Percentiles rank a stretch among this genome's conserved stretches.
These are phyloP conservation scores for Keiferia lycopersicella DNA, from an alignment of 2,888 invertebrate genomes.

Conservation along the genomic window DNA sequence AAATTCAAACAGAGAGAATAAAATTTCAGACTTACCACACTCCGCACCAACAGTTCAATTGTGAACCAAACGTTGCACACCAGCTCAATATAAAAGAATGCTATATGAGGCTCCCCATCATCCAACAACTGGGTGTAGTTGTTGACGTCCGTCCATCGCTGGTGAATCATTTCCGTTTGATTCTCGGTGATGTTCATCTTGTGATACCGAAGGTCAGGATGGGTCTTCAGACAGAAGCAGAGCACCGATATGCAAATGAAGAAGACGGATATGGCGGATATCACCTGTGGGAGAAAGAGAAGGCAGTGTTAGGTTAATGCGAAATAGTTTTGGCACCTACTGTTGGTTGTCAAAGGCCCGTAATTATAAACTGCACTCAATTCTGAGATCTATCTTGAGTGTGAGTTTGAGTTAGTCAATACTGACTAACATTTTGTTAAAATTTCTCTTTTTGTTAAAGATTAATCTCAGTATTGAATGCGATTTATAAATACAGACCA, in stretches of 20 bases:
- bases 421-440: too few species aligned
- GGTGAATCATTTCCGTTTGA: conserved; percentile 34
- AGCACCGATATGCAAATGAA: conserved; percentile 98
- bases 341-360: too few species aligned
- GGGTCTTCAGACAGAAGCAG: conserved; percentile 97
- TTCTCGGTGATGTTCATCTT: conserved; percentile 42
- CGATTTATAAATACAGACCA: too few species aligned
- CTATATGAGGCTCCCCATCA: conserved; percentile 84
- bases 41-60: conserved; percentile 92
- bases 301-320: not conserved
- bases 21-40: conserved; percentile 86
- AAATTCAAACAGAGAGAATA: not conserved
- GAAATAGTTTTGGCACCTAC: too few species aligned
- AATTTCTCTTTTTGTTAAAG: too few species aligned
- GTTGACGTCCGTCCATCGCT: conserved; percentile 28
- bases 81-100: conserved; percentile 95
- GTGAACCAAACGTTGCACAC: conserved; percentile 98
- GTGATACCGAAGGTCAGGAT: conserved; percentile 85
- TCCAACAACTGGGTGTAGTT: conserved; percentile 51
- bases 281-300: conserved; percentile 82
- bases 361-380: too few species aligned
- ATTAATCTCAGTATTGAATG: too few species aligned
- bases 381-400: too few species aligned
- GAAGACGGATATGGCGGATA: conserved; percentile 95
- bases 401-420: too few species aligned